Percentiles rank a stretch among this genome's conserved stretches.
Evolutionary conservation across 2,888 invertebrate species (phyloP).

Genomic region (Malthinus flaveolus): DNA sequence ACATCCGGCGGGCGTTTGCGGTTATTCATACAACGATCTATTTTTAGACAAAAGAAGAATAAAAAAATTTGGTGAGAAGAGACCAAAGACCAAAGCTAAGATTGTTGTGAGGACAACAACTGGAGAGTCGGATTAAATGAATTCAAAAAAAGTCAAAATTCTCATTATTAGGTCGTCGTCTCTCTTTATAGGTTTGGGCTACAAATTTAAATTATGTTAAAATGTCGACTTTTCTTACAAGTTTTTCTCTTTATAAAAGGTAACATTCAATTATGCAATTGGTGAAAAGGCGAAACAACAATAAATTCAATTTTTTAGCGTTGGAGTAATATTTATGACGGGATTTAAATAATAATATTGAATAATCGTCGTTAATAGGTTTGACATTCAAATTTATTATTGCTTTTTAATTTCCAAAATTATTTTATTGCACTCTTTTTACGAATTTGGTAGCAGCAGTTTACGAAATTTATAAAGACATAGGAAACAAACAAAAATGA

Average conservation of each 20-base stretch:
- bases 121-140: neutral
- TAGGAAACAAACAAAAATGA: too few relatives aligned
- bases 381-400: too few relatives aligned
- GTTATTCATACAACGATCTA: conserved; percentile 1
- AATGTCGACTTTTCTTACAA: neutral
- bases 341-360: too few relatives aligned
- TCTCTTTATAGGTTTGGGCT: neutral
- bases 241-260: neutral
- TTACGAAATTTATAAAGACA: too few relatives aligned
- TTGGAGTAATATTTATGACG: too few relatives aligned
- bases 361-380: too few relatives aligned
- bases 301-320: neutral
- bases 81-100: neutral
- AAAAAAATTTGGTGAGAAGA: neutral
- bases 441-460: too few relatives aligned
- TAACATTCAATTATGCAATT: conserved; percentile 4
- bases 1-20: neutral
- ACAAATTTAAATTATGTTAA: neutral
- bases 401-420: too few relatives aligned
- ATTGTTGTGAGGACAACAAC: neutral
- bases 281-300: conserved; percentile 2
- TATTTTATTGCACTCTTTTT: too few relatives aligned
- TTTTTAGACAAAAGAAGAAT: conserved; percentile 2
- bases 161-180: conserved; percentile 4
- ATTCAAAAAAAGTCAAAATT: neutral